A percentile compares a stretch with the other conserved stretches of the same genome.
phyloP scores from a whole-genome alignment of 2,888 invertebrate genomes.

The Chaetogeoica ovagalla region DNA sequence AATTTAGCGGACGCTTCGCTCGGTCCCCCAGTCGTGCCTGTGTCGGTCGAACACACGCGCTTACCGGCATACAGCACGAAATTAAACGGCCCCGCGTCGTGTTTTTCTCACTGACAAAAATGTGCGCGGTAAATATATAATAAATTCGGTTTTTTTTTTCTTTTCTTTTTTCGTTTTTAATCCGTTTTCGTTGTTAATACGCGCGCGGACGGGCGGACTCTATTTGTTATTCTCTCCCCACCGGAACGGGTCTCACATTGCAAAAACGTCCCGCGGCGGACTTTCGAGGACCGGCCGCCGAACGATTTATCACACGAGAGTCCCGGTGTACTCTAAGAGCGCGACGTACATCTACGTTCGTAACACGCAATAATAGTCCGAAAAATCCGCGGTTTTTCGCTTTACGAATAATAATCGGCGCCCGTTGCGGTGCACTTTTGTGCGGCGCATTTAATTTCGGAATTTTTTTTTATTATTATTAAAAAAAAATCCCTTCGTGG shows the following conservation, averaged over 20 bases:
- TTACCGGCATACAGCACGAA: too few species aligned
- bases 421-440: conserved; percentile 38
- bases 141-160: neutral
- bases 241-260: conserved; percentile 24
- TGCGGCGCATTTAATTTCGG: conserved; percentile 24
- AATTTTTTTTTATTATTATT: neutral
- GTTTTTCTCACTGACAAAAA: too few species aligned
- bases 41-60: too few species aligned
- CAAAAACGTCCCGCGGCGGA: conserved; percentile 2
- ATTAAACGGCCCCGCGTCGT: too few species aligned
- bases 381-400: conserved; percentile 43
- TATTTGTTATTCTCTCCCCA: conserved; percentile 2
- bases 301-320: conserved; percentile 27
- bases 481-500: conserved; percentile 14
- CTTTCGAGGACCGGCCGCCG: neutral
- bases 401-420: conserved; percentile 39
- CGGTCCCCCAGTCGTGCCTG: too few species aligned
- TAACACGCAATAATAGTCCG: conserved; percentile 36
- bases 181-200: conserved; percentile 19
- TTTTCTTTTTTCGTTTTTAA: too few species aligned
- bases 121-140: neutral
- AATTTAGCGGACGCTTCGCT: too few species aligned
- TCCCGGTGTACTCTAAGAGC: neutral
- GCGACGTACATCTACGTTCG: conserved; percentile 8
- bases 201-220: too few species aligned